Percentiles rank a stretch among this genome's conserved stretches.
Evolutionary conservation across 2,888 invertebrate species (phyloP).

Genomic region (Apotomis betuletana): DNA sequence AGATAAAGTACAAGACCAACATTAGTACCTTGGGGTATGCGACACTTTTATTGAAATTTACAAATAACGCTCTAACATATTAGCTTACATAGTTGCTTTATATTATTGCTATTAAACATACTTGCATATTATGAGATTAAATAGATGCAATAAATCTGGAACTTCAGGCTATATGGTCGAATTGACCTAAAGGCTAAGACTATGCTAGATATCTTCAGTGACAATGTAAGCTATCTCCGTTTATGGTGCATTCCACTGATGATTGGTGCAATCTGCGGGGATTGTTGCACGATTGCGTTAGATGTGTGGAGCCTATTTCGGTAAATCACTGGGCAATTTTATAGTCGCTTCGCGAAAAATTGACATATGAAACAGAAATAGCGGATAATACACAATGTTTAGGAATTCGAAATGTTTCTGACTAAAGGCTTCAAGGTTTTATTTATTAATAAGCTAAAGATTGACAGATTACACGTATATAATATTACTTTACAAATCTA

Average conservation of each 20-base stretch:
- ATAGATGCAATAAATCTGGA: not conserved
- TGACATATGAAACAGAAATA: constrained; percentile 12
- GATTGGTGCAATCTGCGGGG: constrained; percentile 37
- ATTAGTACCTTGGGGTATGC: too few relatives aligned
- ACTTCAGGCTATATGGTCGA: not conserved
- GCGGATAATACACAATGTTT: not conserved
- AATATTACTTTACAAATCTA: too few relatives aligned
- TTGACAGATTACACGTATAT: too few relatives aligned
- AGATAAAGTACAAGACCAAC: too few relatives aligned
- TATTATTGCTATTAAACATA: too few relatives aligned
- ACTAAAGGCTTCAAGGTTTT: too few relatives aligned
- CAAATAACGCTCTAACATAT: too few relatives aligned
- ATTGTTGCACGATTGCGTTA: constrained; percentile 32
- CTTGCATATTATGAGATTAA: too few relatives aligned
- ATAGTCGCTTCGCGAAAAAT: constrained; percentile 23
- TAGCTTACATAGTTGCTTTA: too few relatives aligned
- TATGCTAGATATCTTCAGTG: constrained; percentile 10
- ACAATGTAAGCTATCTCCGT: constrained; percentile 26
- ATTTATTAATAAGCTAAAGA: too few relatives aligned
- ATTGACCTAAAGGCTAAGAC: not conserved
- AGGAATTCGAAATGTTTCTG: too few relatives aligned
- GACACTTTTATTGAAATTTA: too few relatives aligned
- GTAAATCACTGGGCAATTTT: constrained; percentile 38
- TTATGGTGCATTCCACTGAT: constrained; percentile 32
- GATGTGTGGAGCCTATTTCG: constrained; percentile 34